Percentiles rank a stretch among this genome's conserved stretches.
Evolutionary conservation across 2,888 invertebrate genomes (phyloP).

Genomic region (Ennomos quercinarius): DNA sequence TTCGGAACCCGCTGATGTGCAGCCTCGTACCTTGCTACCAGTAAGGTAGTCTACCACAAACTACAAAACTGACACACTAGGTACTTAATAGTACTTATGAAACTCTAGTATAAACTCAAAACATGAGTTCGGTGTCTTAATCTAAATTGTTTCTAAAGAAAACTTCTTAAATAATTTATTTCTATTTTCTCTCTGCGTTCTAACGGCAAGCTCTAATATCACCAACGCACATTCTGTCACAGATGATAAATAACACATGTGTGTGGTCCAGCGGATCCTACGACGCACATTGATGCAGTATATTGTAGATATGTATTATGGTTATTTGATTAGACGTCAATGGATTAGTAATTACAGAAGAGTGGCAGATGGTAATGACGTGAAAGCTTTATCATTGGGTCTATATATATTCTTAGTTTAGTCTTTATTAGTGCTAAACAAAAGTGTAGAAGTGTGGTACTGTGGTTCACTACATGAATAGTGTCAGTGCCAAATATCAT

Average conservation of each 20-base stretch:
- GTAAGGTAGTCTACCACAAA: too few species aligned
- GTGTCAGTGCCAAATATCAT: too few species aligned
- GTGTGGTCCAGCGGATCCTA: slow-evolving; percentile 52
- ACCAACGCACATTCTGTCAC: slow-evolving; percentile 50
- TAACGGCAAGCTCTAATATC: slow-evolving; percentile 26
- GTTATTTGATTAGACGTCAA: slow-evolving; percentile 59
- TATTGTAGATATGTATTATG: slow-evolving; percentile 36
- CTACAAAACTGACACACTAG: too few species aligned
- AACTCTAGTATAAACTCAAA: too few species aligned
- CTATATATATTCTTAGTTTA: too few species aligned
- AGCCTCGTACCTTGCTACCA: too few species aligned
- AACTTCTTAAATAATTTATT: neutral
- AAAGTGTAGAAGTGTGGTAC: too few species aligned
- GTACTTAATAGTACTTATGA: too few species aligned
- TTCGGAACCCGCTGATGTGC: too few species aligned
- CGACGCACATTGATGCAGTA: slow-evolving; percentile 26
- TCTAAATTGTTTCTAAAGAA: neutral
- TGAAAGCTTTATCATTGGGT: slow-evolving; percentile 3
- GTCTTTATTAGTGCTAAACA: too few species aligned
- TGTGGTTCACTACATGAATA: too few species aligned
- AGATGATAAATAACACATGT: slow-evolving; percentile 54
- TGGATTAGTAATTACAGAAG: slow-evolving; percentile 43
- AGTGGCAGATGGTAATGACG: slow-evolving; percentile 3
- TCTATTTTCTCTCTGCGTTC: slow-evolving; percentile 7
- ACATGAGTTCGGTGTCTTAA: too few species aligned